Evolutionary conservation across 2,888 invertebrate genomes (phyloP), one percentile per base, ranked within the genome.

Genomic region (Drosophila pseudotakahashii): DNA sequence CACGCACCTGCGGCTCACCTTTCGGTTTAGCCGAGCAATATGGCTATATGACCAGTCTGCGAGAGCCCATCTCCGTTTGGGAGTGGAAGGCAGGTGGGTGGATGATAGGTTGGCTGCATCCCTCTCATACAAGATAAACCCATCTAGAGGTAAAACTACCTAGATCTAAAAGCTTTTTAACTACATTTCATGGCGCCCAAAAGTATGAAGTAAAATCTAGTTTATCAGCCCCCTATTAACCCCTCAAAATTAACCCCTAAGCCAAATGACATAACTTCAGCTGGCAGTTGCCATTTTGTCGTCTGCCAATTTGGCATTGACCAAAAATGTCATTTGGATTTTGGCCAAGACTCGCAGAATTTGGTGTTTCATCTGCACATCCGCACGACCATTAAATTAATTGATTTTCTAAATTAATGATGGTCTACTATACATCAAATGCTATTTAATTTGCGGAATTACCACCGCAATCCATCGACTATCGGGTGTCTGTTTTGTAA

Each of bases 111-210:
- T 0, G 3, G 45, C 26, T 7, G 11, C 6, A 32, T 3, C 14
- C 5, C 48, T 48, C 16, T 16, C 32, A 10, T 14, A 7, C 66
- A 76, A 77, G 79, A 81, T 84, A 77, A 71, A 60, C 64, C 30
- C 11, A 39, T 11, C 58, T 41, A 16, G 16, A 14, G 30, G 30
- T 32, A 39, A 19, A 19, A 19, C 19, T 7, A 34, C 32, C 39
- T 34, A 10, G 32, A 16, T 19, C 7, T 10, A 13, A 39, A 47
- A 64, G 64, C 64, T 63, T 66, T 66, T 34, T 7, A 23, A 45
- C 37, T 34, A 11, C 7, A 16, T 44, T 36, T 7, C n/a, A 1
- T 13, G 13, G 23, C 44, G 11, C 53, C 64, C 64, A 47, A 66
- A 66, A 66, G 64, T 64, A 66, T 47, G 16, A n/a, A 32, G 2